Conservation (phyloP, 2,113 vertebrate species). For the Cyprinodon brontotheroides region DNA sequence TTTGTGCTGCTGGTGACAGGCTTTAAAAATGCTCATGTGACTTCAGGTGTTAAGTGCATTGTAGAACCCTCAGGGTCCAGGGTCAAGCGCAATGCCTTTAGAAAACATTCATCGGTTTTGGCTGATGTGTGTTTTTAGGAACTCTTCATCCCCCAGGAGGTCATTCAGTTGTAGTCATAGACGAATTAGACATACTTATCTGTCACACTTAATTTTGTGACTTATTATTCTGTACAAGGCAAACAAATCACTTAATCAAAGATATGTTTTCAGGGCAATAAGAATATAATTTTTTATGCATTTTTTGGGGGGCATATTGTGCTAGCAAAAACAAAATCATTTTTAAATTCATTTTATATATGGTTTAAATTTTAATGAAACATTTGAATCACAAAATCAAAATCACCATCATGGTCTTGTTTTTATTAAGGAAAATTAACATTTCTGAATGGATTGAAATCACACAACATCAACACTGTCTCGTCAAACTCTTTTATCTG, state of each 20-base stretch:
- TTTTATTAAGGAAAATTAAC: not conserved
- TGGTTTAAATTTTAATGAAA: not conserved
- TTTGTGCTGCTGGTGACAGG: slow-evolving; percentile 33
- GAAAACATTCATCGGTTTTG: slow-evolving; percentile 6
- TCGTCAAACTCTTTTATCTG: not conserved
- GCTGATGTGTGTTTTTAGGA: slow-evolving; percentile 23
- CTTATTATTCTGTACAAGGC: slow-evolving; percentile 27
- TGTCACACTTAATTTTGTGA: slow-evolving; percentile 19
- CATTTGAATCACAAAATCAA: not conserved
- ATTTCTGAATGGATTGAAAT: not conserved
- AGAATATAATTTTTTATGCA: not conserved
- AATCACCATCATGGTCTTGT: too few relatives aligned
- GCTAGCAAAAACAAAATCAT: not conserved
- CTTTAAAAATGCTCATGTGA: slow-evolving; percentile 48
- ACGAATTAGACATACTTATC: slow-evolving; percentile 25
- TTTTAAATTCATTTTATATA: not conserved
- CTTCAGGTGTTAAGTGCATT: slow-evolving; percentile 36
- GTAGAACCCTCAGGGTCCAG: slow-evolving; percentile 32
- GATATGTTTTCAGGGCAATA: not conserved
- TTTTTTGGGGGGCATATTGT: not conserved
- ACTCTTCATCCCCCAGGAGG: slow-evolving; percentile 27
- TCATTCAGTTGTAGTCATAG: slow-evolving; percentile 41
- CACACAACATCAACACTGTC: not conserved
- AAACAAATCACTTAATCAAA: slow-evolving; percentile 12
- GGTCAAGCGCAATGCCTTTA: slow-evolving; percentile 46